Evolutionary conservation across 2,113 vertebrate species (phyloP).

Genomic region (Cololabis saira): DNA sequence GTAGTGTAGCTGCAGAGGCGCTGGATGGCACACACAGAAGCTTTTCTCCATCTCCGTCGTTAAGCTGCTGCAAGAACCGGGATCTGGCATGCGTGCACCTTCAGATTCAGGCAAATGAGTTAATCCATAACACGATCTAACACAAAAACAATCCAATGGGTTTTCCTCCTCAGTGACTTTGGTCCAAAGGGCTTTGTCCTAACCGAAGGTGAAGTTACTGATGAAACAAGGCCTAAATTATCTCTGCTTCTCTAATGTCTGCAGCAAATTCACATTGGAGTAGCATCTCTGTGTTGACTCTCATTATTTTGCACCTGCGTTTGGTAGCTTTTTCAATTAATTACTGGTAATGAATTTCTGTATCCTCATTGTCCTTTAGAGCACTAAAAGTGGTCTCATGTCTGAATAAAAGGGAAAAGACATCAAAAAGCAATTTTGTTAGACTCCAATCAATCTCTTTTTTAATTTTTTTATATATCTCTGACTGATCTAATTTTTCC

Average conservation of each 20-base stretch:
- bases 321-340: constrained; percentile 64
- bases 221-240: constrained; percentile 9
- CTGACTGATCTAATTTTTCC: constrained; percentile 50
- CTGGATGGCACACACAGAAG: constrained; percentile 64
- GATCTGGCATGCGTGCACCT: constrained; percentile 45
- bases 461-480: constrained; percentile 77
- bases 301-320: constrained; percentile 35
- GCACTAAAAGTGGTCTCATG: constrained; percentile 57
- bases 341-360: constrained; percentile 78
- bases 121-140: constrained; percentile 48
- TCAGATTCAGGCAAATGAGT: constrained; percentile 46
- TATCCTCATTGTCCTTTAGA: constrained; percentile 76
- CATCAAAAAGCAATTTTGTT: constrained; percentile 42
- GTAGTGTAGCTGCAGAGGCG: constrained; percentile 74
- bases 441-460: constrained; percentile 63
- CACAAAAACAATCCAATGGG: constrained; percentile 57
- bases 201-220: constrained; percentile 36
- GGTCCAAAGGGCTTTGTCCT: constrained; percentile 40
- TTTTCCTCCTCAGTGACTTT: constrained; percentile 32
- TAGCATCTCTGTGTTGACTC: constrained; percentile 10
- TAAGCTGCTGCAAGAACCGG: constrained; percentile 35
- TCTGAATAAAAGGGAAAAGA: constrained; percentile 11
- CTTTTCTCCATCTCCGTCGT: constrained; percentile 15
- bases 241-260: no score
- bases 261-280: constrained; percentile 26